A percentile compares a stretch with the other conserved stretches of the same genome.
Evolutionary conservation across 1,140 invertebrate species (phyloP).

Genomic region (Cataglyphis hispanica): DNA sequence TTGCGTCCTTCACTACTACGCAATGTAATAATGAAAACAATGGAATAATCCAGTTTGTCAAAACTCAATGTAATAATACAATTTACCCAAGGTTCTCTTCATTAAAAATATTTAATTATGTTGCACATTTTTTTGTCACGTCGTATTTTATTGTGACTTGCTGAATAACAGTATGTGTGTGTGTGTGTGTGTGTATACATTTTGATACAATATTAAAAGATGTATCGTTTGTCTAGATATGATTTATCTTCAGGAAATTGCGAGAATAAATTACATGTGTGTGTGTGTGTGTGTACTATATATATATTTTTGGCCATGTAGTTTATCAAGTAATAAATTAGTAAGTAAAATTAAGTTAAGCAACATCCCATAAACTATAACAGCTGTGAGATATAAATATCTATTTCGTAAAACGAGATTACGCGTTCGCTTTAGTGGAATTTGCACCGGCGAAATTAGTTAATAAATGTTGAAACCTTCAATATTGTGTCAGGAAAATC

Average conservation of each 20-base stretch:
- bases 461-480: slow-evolving; percentile 37
- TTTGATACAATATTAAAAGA: background rate
- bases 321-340: too few relatives aligned
- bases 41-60: slow-evolving; percentile 32
- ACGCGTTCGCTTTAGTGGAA: background rate
- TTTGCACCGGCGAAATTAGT: background rate
- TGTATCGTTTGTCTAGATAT: too few relatives aligned
- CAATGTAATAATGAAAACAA: slow-evolving; percentile 31
- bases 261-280: too few relatives aligned
- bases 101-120: slow-evolving; percentile 46
- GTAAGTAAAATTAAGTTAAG: background rate
- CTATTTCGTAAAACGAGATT: background rate
- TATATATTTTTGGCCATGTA: too few relatives aligned
- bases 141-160: too few relatives aligned
- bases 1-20: slow-evolving; percentile 26
- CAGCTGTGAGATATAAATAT: background rate
- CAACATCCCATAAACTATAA: background rate
- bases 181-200: background rate
- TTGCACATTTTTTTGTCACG: background rate
- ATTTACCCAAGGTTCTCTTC: slow-evolving; percentile 14
- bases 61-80: slow-evolving; percentile 18
- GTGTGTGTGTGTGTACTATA: too few relatives aligned
- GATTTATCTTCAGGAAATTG: too few relatives aligned
- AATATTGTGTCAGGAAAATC: slow-evolving; percentile 40
- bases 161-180: background rate